These are phyloP conservation scores for Burhinus bistriatus DNA, from an alignment of 2,113 vertebrate genomes.

Conservation along the genomic window DNA sequence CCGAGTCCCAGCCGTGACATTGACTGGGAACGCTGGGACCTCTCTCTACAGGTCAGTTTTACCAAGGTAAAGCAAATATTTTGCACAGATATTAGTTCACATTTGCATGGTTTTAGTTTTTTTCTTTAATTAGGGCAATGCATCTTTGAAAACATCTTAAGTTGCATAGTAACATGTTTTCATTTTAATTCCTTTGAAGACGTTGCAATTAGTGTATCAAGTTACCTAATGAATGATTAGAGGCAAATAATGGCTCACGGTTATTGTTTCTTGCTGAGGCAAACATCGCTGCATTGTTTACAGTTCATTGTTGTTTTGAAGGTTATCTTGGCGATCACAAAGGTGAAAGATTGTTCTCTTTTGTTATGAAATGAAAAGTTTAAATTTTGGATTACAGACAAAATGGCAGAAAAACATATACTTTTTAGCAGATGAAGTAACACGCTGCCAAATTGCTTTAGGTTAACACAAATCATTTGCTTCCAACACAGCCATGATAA, in stretches of 20 bases:
- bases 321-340: background rate
- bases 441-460: background rate
- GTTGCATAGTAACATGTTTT: background rate
- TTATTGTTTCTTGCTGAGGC: background rate
- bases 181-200: background rate
- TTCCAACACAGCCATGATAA: background rate
- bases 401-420: background rate
- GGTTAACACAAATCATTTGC: background rate
- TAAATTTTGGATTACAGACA: background rate
- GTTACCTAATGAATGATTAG: background rate
- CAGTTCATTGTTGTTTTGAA: background rate
- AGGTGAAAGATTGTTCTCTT: background rate
- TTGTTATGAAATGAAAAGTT: background rate
- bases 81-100: background rate
- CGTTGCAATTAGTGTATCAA: background rate
- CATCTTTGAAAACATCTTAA: background rate
- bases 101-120: background rate
- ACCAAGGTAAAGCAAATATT: background rate
- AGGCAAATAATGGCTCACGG: background rate
- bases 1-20: background rate
- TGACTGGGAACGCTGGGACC: background rate
- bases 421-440: background rate
- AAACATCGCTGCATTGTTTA: background rate
- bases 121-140: background rate
- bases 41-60: background rate